Evolutionary conservation across 2,797 vertebrate genomes (phyloP), one percentile per base, ranked within the genome.

Genomic region (Schizothorax lantsangensis): DNA sequence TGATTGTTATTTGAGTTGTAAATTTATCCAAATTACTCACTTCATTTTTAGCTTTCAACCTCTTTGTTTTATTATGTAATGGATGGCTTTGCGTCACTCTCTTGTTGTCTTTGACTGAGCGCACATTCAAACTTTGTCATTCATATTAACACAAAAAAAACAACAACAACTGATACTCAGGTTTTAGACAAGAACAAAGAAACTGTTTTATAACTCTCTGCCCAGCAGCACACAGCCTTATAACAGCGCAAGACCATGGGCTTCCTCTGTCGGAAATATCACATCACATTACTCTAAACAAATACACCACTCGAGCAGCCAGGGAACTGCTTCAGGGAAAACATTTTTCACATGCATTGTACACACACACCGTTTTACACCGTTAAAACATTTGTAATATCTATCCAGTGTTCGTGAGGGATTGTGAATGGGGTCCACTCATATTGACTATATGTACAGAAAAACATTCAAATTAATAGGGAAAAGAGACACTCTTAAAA

Each of bases 301-400:
- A 77, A 52, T 81, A 77, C 54, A 30, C 6, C 11, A 45, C 77
- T 81, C 64, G 17, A 30, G 62, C 69, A 79, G 52, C n/a, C 54
- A 89, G 89, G 84, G 88, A 90, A 84, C 23, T 17, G 40, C 15
- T 43, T 8, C 52, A 79, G 87, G 5, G 84, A 88, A 89, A 52
- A 81, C 75, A 52, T 68, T 68, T 84, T 68, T 33, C 33, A 6
- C 57, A 87, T 75, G 84, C 62, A 69, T 17, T 66, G 30, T 26
- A 77, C 21, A 66, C 26, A 57, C 19, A 57, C 64, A 40, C 17
- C 7, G 26, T 21, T 36, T 40, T 26, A 14, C 23, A 45, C 43
- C 43, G 0, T 40, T 38, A 23, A 68, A n/a, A 19, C 30, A 19
- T 19, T 75, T 49, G 17, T 7, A 66, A 38, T 45, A 71, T n/a